Evolutionary conservation across 1,140 invertebrate species (phyloP).

Genomic region (Reticulitermes speratus): DNA sequence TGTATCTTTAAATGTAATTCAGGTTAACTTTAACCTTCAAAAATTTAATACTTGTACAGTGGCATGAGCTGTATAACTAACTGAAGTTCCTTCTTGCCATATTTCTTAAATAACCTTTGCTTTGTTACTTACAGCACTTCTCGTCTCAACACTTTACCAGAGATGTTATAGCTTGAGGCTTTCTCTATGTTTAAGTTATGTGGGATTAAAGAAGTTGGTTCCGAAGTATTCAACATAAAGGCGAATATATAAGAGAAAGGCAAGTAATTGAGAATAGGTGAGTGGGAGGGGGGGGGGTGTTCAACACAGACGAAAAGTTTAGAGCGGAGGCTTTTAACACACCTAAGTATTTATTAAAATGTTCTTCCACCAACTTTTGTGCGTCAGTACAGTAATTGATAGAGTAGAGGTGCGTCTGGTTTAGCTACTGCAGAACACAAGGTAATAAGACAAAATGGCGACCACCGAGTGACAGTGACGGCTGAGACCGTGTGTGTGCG

Average conservation of each 20-base stretch:
- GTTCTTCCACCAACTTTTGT: background rate
- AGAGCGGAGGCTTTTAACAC: background rate
- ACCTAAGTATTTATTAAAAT: conserved; percentile 5
- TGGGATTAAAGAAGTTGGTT: conserved; percentile 31
- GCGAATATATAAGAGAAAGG: background rate
- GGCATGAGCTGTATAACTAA: too few relatives aligned
- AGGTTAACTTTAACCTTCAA: too few relatives aligned
- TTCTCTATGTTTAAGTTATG: conserved; percentile 27
- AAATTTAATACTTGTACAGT: too few relatives aligned
- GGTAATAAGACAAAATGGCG: background rate
- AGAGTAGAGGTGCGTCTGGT: background rate
- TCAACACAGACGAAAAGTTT: background rate
- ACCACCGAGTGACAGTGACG: too few relatives aligned
- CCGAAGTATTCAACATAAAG: conserved; percentile 19
- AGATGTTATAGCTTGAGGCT: conserved; percentile 30
- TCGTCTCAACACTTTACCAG: background rate
- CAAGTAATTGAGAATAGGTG: conserved; percentile 21
- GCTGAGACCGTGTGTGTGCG: too few relatives aligned
- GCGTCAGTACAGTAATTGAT: background rate
- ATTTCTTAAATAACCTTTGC: background rate
- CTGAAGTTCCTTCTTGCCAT: too few relatives aligned
- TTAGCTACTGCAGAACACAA: background rate
- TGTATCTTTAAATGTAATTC: too few relatives aligned
- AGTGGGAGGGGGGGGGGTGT: background rate
- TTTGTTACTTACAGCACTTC: background rate